phyloP scores from a whole-genome alignment of 2,113 vertebrate genomes.

The Micromys minutus region DNA sequence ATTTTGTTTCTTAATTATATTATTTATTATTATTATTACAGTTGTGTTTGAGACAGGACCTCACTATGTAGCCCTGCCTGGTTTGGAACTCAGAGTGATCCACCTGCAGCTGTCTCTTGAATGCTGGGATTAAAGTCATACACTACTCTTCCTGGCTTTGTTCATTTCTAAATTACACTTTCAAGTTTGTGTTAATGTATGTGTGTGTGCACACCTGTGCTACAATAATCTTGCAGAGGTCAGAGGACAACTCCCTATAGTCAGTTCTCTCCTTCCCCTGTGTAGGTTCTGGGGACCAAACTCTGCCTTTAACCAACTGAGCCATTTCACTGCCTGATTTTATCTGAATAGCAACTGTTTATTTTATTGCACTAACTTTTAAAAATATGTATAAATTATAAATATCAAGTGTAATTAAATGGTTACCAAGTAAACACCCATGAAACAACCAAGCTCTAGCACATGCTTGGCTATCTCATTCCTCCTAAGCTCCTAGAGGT shows the following conservation, averaged over 20 bases:
- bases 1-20: not conserved
- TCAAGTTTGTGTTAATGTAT: not conserved
- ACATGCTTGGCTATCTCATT: not conserved
- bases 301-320: not conserved
- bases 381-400: not conserved
- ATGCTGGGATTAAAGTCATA: not conserved
- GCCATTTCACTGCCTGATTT: not conserved
- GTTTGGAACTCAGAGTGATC: not conserved
- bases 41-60: not conserved
- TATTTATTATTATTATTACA: not conserved
- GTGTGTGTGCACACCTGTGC: not conserved
- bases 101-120: not conserved
- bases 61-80: not conserved
- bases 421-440: not conserved
- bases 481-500: not conserved
- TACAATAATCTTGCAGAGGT: not conserved
- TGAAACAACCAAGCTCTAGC: too few species aligned
- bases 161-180: not conserved
- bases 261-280: not conserved
- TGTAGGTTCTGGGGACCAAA: not conserved
- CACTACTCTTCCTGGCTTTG: not conserved
- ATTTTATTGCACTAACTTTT: not conserved
- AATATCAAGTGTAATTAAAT: not conserved
- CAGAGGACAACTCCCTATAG: not conserved
- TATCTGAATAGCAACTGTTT: not conserved